phyloP scores from a whole-genome alignment of 1,140 invertebrate genomes.

The Drosophila biarmipes region DNA sequence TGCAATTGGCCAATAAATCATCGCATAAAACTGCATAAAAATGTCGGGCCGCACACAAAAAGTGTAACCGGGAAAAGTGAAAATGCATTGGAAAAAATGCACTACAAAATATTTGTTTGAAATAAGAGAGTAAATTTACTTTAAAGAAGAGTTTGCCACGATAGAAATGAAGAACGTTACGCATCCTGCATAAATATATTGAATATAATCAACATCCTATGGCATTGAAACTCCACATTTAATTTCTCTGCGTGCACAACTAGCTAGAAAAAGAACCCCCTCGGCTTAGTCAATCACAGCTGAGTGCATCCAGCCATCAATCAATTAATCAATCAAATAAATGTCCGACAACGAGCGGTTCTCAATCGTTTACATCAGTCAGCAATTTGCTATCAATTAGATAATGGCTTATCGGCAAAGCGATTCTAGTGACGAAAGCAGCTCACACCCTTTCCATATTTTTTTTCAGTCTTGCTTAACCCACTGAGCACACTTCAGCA shows the following conservation, averaged over 20 bases:
- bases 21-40: slow-evolving; percentile 61
- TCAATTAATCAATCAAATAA: slow-evolving; percentile 59
- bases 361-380: slow-evolving; percentile 58
- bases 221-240: neutral
- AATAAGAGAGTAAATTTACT: too few species aligned
- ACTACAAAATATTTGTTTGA: too few species aligned
- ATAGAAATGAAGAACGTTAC: too few species aligned
- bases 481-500: slow-evolving; percentile 35
- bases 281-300: slow-evolving; percentile 42
- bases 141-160: too few species aligned
- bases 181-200: too few species aligned
- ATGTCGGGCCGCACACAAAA: slow-evolving; percentile 23
- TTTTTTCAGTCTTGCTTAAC: slow-evolving; percentile 9
- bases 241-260: slow-evolving; percentile 32
- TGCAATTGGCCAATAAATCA: slow-evolving; percentile 79
- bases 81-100: neutral
- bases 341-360: slow-evolving; percentile 36
- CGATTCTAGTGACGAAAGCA: slow-evolving; percentile 36
- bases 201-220: too few species aligned
- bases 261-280: neutral
- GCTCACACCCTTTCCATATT: slow-evolving; percentile 2
- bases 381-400: slow-evolving; percentile 52
- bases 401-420: slow-evolving; percentile 39
- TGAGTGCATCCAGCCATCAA: slow-evolving; percentile 57
- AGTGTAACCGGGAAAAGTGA: slow-evolving; percentile 5